These are phyloP conservation scores for Grantiella picta DNA, from an alignment of 2,113 vertebrate species.

Conservation along the genomic window DNA sequence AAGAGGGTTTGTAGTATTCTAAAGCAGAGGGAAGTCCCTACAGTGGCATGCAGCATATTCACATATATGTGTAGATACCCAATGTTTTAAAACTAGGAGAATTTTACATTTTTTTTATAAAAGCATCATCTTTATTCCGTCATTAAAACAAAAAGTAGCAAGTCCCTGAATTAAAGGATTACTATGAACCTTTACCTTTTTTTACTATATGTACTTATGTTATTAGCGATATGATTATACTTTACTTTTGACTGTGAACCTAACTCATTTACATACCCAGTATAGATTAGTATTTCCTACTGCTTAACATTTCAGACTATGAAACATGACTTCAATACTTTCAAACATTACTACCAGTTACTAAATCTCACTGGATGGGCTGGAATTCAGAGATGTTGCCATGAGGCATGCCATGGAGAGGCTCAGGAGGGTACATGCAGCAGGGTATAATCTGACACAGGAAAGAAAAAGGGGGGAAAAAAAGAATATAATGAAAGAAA, in stretches of 20 bases:
- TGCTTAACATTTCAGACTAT: background rate
- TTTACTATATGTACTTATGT: background rate
- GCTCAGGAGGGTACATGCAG: background rate
- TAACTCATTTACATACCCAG: background rate
- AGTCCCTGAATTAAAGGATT: background rate
- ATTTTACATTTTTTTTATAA: background rate
- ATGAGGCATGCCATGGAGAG: background rate
- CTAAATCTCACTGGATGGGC: background rate
- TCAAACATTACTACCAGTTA: background rate
- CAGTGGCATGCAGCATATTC: background rate
- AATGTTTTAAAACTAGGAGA: background rate
- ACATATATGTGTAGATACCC: background rate
- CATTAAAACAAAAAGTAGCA: background rate
- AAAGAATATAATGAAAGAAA: too few species aligned
- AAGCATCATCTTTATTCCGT: background rate
- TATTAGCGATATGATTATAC: background rate
- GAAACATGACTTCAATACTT: background rate
- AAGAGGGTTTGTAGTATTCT: background rate
- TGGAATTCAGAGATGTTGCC: background rate
- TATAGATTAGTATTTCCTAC: background rate
- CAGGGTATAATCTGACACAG: background rate
- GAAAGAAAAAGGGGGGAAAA: background rate
- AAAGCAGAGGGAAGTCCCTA: background rate
- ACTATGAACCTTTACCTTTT: background rate
- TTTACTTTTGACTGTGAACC: background rate